Conservation (phyloP, 2,113 vertebrate species). For the Elephantulus edwardii region DNA sequence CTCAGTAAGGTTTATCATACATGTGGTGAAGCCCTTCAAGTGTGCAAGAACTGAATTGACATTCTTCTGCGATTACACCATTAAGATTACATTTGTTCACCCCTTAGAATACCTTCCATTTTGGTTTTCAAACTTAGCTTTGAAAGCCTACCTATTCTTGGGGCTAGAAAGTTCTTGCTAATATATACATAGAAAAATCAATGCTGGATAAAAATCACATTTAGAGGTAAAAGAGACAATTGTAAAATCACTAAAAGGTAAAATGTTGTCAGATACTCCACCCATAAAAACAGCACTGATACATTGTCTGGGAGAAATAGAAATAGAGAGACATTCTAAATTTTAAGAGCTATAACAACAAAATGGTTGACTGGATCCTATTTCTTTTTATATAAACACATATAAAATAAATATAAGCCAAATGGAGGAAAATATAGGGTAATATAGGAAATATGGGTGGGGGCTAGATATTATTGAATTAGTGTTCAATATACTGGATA, state of each 20-base stretch:
- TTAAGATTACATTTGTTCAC: neutral
- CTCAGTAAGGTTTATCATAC: neutral
- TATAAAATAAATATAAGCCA: constrained; percentile 31
- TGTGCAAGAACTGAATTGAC: neutral
- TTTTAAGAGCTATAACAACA: neutral
- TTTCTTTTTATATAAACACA: neutral
- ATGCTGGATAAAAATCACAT: neutral
- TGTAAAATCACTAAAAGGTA: neutral
- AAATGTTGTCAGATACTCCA: neutral
- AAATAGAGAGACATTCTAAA: neutral
- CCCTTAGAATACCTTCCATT: neutral
- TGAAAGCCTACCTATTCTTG: neutral
- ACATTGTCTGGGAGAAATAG: neutral
- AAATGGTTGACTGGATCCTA: neutral
- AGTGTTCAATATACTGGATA: neutral
- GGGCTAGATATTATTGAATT: neutral
- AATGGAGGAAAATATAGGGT: neutral
- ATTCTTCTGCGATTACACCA: neutral
- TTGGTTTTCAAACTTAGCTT: neutral
- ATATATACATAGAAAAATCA: constrained; percentile 35
- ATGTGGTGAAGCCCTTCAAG: neutral
- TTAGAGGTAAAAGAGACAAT: neutral
- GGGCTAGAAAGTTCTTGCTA: neutral
- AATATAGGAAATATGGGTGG: neutral
- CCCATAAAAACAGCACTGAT: neutral